Evolutionary conservation across 53 echinoderm and acorn worm species (phyloP).

Genomic region (Echinometra lucunter): DNA sequence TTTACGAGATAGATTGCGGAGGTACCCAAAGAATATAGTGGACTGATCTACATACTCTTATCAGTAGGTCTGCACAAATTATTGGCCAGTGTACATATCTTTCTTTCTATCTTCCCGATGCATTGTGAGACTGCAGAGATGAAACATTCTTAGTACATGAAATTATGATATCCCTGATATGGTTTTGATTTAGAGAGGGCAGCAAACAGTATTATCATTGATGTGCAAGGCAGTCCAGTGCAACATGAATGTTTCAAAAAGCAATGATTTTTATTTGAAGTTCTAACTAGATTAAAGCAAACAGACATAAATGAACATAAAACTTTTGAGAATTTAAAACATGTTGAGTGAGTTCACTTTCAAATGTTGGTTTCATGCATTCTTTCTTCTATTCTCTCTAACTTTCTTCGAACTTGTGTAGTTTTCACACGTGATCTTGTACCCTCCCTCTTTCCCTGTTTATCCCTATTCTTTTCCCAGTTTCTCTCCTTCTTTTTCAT

Average conservation of each 20-base stretch:
- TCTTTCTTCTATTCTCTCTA: too few species aligned
- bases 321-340: too few species aligned
- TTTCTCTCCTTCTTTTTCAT: too few species aligned
- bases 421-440: too few species aligned
- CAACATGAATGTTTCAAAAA: not conserved
- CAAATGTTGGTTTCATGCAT: too few species aligned
- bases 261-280: not conserved
- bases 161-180: not conserved
- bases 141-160: not conserved
- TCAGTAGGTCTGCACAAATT: not conserved
- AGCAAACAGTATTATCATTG: not conserved
- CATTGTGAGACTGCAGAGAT: too few species aligned
- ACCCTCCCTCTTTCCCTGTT: too few species aligned
- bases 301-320: too few species aligned
- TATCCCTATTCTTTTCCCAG: too few species aligned
- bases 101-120: too few species aligned
- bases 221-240: not conserved
- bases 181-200: conserved; percentile 17
- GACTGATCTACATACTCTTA: not conserved
- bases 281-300: not conserved
- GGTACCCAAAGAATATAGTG: not conserved
- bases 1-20: not conserved
- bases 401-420: too few species aligned
- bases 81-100: not conserved
- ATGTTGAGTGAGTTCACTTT: too few species aligned